phyloP scores from a whole-genome alignment of 1,140 invertebrate genomes.

The Bombus superbus region DNA sequence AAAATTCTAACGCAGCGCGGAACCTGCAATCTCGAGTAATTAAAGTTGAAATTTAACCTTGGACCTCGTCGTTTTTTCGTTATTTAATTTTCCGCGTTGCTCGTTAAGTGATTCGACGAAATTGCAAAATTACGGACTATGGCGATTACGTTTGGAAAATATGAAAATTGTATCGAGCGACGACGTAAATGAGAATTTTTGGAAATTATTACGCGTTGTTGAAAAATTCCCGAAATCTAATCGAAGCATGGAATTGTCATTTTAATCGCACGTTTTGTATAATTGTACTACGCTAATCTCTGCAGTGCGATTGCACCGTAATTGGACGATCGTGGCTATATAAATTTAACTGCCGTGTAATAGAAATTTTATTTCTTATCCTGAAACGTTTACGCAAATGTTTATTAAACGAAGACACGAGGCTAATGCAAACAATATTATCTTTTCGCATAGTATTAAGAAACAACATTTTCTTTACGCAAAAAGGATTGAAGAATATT shows the following conservation, averaged over 20 bases:
- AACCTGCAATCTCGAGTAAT: slow-evolving; percentile 44
- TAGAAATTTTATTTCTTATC: background rate
- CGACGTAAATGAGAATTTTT: background rate
- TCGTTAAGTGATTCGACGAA: slow-evolving; percentile 13
- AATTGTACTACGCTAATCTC: slow-evolving; percentile 1
- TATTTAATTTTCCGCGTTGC: slow-evolving; percentile 27
- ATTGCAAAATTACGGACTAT: background rate
- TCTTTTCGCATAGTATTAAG: too few species aligned
- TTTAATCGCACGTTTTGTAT: slow-evolving; percentile 1
- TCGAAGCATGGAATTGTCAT: background rate
- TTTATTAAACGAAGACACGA: background rate
- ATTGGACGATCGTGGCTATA: background rate
- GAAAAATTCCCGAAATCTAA: background rate
- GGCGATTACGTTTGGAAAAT: background rate
- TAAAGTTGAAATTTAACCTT: slow-evolving; percentile 46
- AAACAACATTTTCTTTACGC: background rate
- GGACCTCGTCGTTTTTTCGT: slow-evolving; percentile 4
- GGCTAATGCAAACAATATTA: background rate
- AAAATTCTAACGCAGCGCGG: slow-evolving; percentile 25
- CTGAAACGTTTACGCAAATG: background rate
- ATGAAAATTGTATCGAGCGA: background rate
- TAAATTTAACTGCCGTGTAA: background rate
- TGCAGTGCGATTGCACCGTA: background rate
- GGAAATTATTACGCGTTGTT: background rate
- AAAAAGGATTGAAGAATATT: too few species aligned